Conservation (phyloP, 1,140 invertebrate species). For the Aphelinus atriplicis region DNA sequence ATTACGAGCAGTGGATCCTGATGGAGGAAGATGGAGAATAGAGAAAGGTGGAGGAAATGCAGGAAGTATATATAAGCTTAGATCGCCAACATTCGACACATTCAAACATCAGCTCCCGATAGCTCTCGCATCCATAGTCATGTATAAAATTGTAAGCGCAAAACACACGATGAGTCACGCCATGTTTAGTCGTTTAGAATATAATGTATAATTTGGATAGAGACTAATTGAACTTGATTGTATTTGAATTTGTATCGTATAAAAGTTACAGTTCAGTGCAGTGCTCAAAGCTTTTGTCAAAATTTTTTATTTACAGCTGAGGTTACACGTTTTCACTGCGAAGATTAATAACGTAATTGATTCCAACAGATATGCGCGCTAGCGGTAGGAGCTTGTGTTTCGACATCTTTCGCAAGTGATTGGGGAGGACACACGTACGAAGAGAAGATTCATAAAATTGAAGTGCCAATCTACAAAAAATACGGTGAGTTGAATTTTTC, state of each 20-base stretch:
- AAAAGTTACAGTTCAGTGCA: no score
- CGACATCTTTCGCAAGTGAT: slow-evolving; percentile 45
- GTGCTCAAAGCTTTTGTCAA: no score
- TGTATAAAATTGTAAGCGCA: slow-evolving; percentile 57
- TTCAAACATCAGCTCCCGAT: slow-evolving; percentile 32
- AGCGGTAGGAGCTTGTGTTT: slow-evolving; percentile 39
- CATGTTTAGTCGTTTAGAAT: no score
- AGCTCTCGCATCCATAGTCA: slow-evolving; percentile 33
- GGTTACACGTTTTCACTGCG: no score
- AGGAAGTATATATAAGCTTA: slow-evolving; percentile 59
- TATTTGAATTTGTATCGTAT: no score
- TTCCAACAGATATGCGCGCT: slow-evolving; percentile 51
- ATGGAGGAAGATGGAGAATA: neutral
- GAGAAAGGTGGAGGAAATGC: slow-evolving; percentile 61
- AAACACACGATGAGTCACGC: neutral
- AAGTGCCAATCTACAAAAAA: slow-evolving; percentile 79
- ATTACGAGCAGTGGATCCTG: slow-evolving; percentile 12
- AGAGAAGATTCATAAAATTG: slow-evolving; percentile 70
- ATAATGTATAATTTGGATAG: no score
- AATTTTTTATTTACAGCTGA: no score
- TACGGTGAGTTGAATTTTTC: slow-evolving; percentile 58
- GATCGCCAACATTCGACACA: slow-evolving; percentile 45
- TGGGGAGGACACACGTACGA: slow-evolving; percentile 53
- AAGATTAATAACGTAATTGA: neutral
- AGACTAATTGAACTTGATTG: no score